Conservation (phyloP, 2,888 invertebrate genomes). For the Orthosia cruda region DNA sequence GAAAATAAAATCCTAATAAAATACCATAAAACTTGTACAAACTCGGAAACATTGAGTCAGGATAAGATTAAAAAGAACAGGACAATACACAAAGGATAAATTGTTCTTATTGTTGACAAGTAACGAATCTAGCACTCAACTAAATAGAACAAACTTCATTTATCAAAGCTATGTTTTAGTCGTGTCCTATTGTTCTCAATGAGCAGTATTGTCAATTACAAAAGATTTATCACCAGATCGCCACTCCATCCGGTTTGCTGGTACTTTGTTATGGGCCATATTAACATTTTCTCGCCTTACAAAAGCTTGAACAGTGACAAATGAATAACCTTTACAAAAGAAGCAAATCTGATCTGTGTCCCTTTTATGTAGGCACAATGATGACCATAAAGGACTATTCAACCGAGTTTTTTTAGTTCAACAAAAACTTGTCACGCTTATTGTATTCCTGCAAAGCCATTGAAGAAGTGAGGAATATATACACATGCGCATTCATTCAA, state of each 20-base stretch:
- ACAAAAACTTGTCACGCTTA: conserved; percentile 50
- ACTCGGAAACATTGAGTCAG: conserved; percentile 30
- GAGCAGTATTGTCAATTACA: conserved; percentile 51
- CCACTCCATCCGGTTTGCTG: conserved; percentile 51
- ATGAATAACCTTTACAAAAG: conserved; percentile 72
- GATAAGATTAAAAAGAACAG: conserved; percentile 35
- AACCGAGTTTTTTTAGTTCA: conserved; percentile 55
- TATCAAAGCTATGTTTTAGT: conserved; percentile 42
- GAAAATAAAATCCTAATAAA: conserved; percentile 64
- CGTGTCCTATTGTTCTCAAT: conserved; percentile 46
- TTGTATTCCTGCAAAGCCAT: conserved; percentile 59
- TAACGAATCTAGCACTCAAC: conserved; percentile 48
- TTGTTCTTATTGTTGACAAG: conserved; percentile 36
- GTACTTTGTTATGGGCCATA: conserved; percentile 34
- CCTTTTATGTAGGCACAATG: conserved; percentile 70
- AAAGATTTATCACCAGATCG: conserved; percentile 54
- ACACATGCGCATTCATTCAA: conserved; percentile 44
- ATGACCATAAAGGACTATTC: conserved; percentile 69
- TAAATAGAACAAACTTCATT: conserved; percentile 50
- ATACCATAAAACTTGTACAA: conserved; percentile 52
- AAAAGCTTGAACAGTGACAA: conserved; percentile 72
- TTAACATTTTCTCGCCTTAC: conserved; percentile 67
- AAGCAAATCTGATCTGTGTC: conserved; percentile 71
- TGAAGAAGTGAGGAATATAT: conserved; percentile 45
- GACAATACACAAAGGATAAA: conserved; percentile 47